These are phyloP conservation scores for Ascidia mentula DNA, from an alignment of 23 tunicate genomes.

Conservation along the genomic window DNA sequence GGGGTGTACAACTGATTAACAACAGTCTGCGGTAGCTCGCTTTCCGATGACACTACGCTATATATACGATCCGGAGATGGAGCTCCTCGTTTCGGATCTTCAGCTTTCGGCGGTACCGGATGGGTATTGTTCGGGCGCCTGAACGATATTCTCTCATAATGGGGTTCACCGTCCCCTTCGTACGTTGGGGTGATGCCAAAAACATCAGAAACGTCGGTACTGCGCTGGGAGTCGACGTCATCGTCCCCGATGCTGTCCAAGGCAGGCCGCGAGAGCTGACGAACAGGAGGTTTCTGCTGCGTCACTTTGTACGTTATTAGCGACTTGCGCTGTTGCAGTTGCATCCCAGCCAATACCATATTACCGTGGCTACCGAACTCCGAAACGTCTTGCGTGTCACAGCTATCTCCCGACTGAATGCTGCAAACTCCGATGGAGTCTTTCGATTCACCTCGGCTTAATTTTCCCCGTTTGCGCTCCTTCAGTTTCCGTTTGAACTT, in stretches of 20 bases:
- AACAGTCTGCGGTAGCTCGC: constrained; percentile 33
- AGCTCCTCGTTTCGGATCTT: neutral
- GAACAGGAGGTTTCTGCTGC: neutral
- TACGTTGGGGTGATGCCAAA: neutral
- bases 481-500: constrained; percentile 26
- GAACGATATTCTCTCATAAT: constrained; percentile 1
- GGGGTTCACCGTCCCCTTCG: neutral
- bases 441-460: neutral
- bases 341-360: neutral
- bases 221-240: constrained; percentile 25
- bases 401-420: neutral
- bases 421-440: neutral
- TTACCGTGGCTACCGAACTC: neutral
- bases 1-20: constrained; percentile 15
- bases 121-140: neutral
- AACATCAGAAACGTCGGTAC: constrained; percentile 30
- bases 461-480: neutral
- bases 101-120: neutral
- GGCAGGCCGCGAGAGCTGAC: neutral
- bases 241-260: constrained; percentile 31
- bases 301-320: neutral
- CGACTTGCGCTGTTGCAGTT: neutral
- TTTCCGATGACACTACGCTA: constrained; percentile 10
- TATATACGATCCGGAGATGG: neutral
- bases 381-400: neutral